These are phyloP conservation scores for Pseudochaenichthys georgianus DNA, from an alignment of 2,797 vertebrate genomes.

Conservation along the genomic window DNA sequence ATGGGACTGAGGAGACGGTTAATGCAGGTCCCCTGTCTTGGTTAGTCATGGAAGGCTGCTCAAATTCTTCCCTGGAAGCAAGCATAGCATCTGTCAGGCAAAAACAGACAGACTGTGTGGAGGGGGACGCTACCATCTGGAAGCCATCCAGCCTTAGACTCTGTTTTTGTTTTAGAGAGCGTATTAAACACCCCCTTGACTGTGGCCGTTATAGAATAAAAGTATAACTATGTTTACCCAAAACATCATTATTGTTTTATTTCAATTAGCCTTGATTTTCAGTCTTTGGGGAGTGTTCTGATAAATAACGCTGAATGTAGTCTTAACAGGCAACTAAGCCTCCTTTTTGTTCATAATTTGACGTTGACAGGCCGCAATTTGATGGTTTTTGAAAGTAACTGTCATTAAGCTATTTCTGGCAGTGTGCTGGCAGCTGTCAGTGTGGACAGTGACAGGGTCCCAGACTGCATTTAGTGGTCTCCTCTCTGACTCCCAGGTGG, in stretches of 20 bases:
- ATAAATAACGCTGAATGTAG: constrained; percentile 42
- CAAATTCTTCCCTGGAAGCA: constrained; percentile 72
- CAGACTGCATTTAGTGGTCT: constrained; percentile 78
- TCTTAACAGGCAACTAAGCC: constrained; percentile 45
- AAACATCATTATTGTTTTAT: constrained; percentile 69
- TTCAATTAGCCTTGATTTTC: constrained; percentile 52
- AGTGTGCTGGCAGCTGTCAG: constrained; percentile 72
- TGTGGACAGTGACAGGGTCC: constrained; percentile 70
- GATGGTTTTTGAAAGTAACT: constrained; percentile 72
- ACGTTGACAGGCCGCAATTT: constrained; percentile 69
- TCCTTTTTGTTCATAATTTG: constrained; percentile 65
- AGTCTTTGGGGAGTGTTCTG: constrained; percentile 29
- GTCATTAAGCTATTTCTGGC: constrained; percentile 79
- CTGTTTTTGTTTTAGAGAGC: constrained; percentile 63
- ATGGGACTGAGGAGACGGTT: constrained; percentile 59
- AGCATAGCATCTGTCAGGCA: constrained; percentile 72
- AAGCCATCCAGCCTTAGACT: constrained; percentile 73
- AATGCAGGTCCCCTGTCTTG: constrained; percentile 74
- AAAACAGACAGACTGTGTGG: constrained; percentile 65
- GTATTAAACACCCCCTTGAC: constrained; percentile 64
- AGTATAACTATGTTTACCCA: constrained; percentile 66
- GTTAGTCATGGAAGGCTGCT: constrained; percentile 80
- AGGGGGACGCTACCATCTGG: constrained; percentile 82
- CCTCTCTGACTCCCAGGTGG: constrained; percentile 71
- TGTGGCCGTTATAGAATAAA: constrained; percentile 71